Evolutionary conservation across 1,140 invertebrate genomes (phyloP).

Genomic region (Diabrotica virgifera): DNA sequence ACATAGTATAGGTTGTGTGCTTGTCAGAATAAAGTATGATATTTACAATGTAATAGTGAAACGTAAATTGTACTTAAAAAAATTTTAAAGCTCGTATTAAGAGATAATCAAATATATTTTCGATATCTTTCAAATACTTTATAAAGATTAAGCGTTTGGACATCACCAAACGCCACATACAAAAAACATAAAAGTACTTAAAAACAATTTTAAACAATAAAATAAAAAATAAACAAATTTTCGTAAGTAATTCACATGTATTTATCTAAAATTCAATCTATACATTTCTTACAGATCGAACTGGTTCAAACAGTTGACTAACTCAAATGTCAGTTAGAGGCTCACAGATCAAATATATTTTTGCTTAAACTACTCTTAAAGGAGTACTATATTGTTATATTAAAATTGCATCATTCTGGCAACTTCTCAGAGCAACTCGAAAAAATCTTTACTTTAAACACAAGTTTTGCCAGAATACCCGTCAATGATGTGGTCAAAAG

Average conservation of each 20-base stretch:
- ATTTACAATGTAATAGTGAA: constrained; percentile 50
- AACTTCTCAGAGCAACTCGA: too few relatives aligned
- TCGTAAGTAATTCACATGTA: constrained; percentile 27
- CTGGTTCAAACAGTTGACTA: constrained; percentile 28
- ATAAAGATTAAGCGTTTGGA: constrained; percentile 17
- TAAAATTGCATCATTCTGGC: too few relatives aligned
- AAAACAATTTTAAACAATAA: constrained; percentile 30
- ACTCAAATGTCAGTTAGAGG: too few relatives aligned
- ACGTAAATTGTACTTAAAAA: constrained; percentile 48
- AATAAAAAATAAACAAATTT: constrained; percentile 27
- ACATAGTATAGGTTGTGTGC: constrained; percentile 50
- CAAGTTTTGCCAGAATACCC: too few relatives aligned
- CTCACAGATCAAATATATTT: too few relatives aligned
- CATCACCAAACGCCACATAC: constrained; percentile 9
- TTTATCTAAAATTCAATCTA: constrained; percentile 32
- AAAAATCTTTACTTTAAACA: too few relatives aligned
- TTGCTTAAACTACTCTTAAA: too few relatives aligned
- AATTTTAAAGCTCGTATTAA: constrained; percentile 43
- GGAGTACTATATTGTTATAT: too few relatives aligned
- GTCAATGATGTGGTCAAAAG: too few relatives aligned
- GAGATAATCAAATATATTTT: constrained; percentile 30
- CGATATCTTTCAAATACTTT: constrained; percentile 23
- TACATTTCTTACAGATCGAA: constrained; percentile 33
- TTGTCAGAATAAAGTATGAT: constrained; percentile 49
- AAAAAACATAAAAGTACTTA: constrained; percentile 22